Conservation (phyloP, 23 tunicate species). For the Styela plicata region DNA sequence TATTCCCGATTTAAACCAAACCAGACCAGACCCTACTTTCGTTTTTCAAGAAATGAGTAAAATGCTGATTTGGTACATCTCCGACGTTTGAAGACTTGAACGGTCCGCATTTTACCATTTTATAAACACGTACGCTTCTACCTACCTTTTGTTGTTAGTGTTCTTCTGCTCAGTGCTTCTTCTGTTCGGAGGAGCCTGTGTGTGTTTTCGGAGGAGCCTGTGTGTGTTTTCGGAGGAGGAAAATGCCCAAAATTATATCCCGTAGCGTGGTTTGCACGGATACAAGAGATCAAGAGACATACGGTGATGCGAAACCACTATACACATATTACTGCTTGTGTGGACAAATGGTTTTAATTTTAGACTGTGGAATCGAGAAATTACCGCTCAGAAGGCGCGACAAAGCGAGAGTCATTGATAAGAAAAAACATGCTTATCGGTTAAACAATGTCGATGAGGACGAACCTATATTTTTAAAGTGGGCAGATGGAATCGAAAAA, state of each 20-base stretch:
- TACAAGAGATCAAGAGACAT: slow-evolving; percentile 76
- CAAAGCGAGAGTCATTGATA: slow-evolving; percentile 79
- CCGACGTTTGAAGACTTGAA: too few relatives aligned
- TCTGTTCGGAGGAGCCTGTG: too few relatives aligned
- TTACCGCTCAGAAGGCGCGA: slow-evolving; percentile 76
- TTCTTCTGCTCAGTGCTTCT: too few relatives aligned
- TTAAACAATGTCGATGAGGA: slow-evolving; percentile 67
- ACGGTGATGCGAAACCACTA: slow-evolving; percentile 78
- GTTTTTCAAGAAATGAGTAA: too few relatives aligned
- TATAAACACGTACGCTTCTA: too few relatives aligned
- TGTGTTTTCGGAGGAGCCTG: too few relatives aligned
- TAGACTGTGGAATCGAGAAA: slow-evolving; percentile 74
- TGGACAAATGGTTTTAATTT: slow-evolving; percentile 86
- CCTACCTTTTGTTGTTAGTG: too few relatives aligned
- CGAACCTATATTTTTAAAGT: slow-evolving; percentile 63
- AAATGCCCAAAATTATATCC: slow-evolving; percentile 38
- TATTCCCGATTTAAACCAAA: too few relatives aligned
- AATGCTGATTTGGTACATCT: too few relatives aligned
- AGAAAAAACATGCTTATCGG: slow-evolving; percentile 78
- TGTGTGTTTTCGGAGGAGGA: too few relatives aligned
- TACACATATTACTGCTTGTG: slow-evolving; percentile 94
- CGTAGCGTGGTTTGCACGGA: slow-evolving; percentile 89
- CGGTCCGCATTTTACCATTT: too few relatives aligned
- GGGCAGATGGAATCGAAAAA: slow-evolving; percentile 88
- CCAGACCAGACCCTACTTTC: too few relatives aligned